Base-by-base conservation (phyloP, 2,888 invertebrate genomes). In the Leptinotarsa peninsularis region DNA sequence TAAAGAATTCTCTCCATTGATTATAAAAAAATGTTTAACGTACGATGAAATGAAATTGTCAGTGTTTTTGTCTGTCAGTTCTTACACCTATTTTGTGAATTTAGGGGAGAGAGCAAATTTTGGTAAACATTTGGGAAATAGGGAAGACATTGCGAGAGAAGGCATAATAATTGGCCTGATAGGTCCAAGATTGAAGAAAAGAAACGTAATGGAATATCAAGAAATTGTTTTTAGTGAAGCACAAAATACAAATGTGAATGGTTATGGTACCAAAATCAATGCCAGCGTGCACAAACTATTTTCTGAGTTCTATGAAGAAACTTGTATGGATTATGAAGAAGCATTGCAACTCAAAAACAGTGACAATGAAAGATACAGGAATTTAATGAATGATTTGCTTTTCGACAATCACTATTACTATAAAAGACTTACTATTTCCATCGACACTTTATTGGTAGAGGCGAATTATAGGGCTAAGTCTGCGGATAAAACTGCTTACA, bases 401-500 rank as follows among this genome's bases (percentile, higher is more conserved):
- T 83, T 86, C 60, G 83, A 85, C 76, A 83, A 83, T 71, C 66
- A 76, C 14, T 75, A 83, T 58, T 91, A 90, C 81, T 89, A 89
- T 80, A 90, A 90, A 79, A 87, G 93, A 54, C 85, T 91, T 60
- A 87, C 90, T 43, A 88, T 93, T 13, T 86, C 91, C 1, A 91
- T 93, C 4, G 94, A 94, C 79, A 90, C 91, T 15, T 88, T 92
- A 49, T 84, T 94, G 1, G 82, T 93, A 18, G 94, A 94, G 77
- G 92, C 93, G 0, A 90, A 93, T 76, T 86, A 88, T 0, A 88
- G 93, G 49, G 93, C 91, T 0, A 85, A 86, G 13, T 88, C 87
- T 0, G 88, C 85, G 2, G 89, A 87, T 33, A 91, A 89, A 52
- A 87, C 88, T 7, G 93, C 92, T 0, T 94, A 90, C 79, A 81